These are phyloP conservation scores for Asteroscopus sphinx DNA, from an alignment of 2,888 invertebrate species.

Conservation along the genomic window DNA sequence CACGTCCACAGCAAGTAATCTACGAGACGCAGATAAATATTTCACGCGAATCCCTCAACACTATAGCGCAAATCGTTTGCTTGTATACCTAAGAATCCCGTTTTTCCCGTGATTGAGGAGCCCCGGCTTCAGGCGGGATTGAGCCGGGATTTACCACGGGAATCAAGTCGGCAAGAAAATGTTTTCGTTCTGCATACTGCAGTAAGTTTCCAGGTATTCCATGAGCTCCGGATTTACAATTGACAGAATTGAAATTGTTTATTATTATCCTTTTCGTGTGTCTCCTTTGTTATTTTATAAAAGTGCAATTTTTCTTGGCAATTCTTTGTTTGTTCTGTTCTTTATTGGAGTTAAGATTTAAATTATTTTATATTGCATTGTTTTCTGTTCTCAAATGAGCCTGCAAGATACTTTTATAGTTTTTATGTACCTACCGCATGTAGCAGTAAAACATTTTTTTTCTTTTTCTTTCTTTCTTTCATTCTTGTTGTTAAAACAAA, in stretches of 20 bases:
- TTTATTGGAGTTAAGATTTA: constrained; percentile 2
- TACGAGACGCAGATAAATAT: constrained; percentile 47
- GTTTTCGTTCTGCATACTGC: constrained; percentile 64
- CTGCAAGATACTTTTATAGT: too few species aligned
- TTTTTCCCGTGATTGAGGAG: constrained; percentile 70
- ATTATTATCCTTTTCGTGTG: constrained; percentile 48
- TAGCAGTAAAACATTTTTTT: too few species aligned
- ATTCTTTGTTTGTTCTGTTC: constrained; percentile 6
- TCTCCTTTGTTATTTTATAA: constrained; percentile 39
- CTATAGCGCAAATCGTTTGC: constrained; percentile 52
- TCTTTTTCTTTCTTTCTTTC: too few species aligned
- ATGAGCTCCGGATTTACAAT: constrained; percentile 62
- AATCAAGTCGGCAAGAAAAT: constrained; percentile 63
- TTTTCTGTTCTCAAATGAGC: too few species aligned
- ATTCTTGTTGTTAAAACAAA: too few species aligned
- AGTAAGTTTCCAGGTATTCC: constrained; percentile 58
- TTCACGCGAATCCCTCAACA: constrained; percentile 41
- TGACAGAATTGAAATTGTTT: constrained; percentile 69
- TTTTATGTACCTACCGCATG: too few species aligned
- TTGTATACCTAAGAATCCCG: constrained; percentile 63
- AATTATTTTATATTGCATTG: neutral
- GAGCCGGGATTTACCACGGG: constrained; percentile 54
- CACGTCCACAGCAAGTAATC: constrained; percentile 35
- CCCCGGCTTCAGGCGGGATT: constrained; percentile 66
- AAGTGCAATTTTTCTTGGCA: constrained; percentile 4